A percentile compares a stretch with the other conserved stretches of the same genome.
Conservation (phyloP, 92 coral and sea anemone genomes). For the Desmophyllum pertusum region DNA sequence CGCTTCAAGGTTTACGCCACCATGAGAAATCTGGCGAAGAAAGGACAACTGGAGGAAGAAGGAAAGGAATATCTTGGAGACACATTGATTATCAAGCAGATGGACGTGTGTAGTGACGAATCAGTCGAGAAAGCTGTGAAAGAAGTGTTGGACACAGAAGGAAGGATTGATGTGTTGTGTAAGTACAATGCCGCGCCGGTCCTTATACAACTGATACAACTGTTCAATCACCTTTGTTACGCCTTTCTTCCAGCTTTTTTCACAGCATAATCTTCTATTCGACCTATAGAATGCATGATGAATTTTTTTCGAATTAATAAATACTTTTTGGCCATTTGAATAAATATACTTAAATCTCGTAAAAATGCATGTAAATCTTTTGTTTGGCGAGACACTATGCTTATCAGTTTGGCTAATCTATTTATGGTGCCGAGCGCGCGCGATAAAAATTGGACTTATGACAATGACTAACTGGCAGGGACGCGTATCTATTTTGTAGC, state of each 20-base stretch:
- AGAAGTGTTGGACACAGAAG: slow-evolving; percentile 71
- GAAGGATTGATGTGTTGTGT: slow-evolving; percentile 80
- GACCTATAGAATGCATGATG: not conserved
- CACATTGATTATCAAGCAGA: slow-evolving; percentile 65
- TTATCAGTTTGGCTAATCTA: not conserved
- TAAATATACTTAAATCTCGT: too few relatives aligned
- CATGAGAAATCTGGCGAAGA: slow-evolving; percentile 82
- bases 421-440: not conserved
- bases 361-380: not conserved
- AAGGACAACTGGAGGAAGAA: slow-evolving; percentile 69
- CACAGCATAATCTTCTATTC: not conserved
- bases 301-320: too few relatives aligned
- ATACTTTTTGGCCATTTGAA: too few relatives aligned
- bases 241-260: too few relatives aligned
- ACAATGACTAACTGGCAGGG: too few relatives aligned
- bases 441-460: too few relatives aligned
- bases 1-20: slow-evolving; percentile 80
- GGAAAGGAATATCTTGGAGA: slow-evolving; percentile 62
- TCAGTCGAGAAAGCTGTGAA: slow-evolving; percentile 66
- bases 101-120: slow-evolving; percentile 78
- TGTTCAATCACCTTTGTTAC: not conserved
- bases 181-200: slow-evolving; percentile 23
- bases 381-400: not conserved
- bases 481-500: too few relatives aligned
- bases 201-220: not conserved